phyloP scores from a whole-genome alignment of 1,140 invertebrate species.

The Rhysida immarginata region DNA sequence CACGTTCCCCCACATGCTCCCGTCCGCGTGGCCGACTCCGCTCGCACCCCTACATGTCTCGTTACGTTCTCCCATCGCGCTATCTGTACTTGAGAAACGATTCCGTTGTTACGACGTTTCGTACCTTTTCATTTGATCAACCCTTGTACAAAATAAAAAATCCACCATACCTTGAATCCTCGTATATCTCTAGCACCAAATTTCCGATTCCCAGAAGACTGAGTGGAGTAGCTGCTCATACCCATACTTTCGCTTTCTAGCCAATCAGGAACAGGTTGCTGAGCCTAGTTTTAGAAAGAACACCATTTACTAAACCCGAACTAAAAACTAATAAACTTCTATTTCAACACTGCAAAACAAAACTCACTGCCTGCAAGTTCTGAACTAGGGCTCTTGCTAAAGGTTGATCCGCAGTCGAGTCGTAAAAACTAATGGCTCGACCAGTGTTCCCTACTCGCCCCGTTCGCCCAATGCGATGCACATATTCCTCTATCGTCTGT shows the following conservation, averaged over 20 bases:
- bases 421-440: slow-evolving; percentile 73
- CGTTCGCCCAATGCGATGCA: slow-evolving; percentile 87
- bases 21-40: too few species aligned
- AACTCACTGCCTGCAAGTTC: slow-evolving; percentile 42
- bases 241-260: neutral
- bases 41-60: too few species aligned
- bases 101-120: too few species aligned
- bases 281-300: neutral
- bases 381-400: slow-evolving; percentile 49
- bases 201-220: neutral
- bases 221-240: too few species aligned
- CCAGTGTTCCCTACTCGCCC: slow-evolving; percentile 84
- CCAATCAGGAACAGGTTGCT: slow-evolving; percentile 8
- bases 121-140: too few species aligned
- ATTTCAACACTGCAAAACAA: too few species aligned
- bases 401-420: slow-evolving; percentile 41
- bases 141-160: too few species aligned
- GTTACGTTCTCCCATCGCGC: too few species aligned
- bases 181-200: slow-evolving; percentile 1
- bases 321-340: too few species aligned
- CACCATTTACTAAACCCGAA: neutral
- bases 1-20: too few species aligned
- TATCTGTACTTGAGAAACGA: too few species aligned
- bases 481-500: slow-evolving; percentile 75
- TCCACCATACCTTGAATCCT: neutral